Base-by-base conservation (phyloP, 2,888 invertebrate genomes). In the Melieria picta region DNA sequence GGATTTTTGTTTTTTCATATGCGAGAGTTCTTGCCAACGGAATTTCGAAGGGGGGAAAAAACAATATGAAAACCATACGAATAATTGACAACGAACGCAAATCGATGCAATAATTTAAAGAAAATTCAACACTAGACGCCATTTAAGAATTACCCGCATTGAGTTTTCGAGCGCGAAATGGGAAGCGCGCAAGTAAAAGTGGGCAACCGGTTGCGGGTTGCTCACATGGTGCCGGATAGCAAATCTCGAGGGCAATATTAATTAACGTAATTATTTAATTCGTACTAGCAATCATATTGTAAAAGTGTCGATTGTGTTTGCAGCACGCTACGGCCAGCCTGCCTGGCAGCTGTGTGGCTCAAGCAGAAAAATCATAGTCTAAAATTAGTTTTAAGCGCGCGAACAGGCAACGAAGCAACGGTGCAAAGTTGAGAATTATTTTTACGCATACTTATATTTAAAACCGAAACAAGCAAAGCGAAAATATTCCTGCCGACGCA, bases 171-270 rank as follows among this genome's bases (percentile, higher is more conserved):
- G 60, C 48, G 42, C 43, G 43, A 66, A 56, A 52, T 61, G 30
- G 30, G 48, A 67, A 62, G 65, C 69, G 50, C 64, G 46, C 62
- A 65, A 67, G 46, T 50, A 13, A 71, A 72, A 68, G 42, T 63
- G 48, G n/a, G 52, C 55, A 52, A 48, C n/a, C 45, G 56, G 62
- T 13, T 50, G 52, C 52, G 56, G 57, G 50, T 66, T 69, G 78
- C 74, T 75, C 77, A 77, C 73, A 80, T 79, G 79, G 80, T 80
- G 79, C 80, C 79, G 80, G 77, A 79, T 76, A 78, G 77, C 75
- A 74, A 73, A 75, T 76, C 76, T 77, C 76, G 77, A 78, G 75
- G 79, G 77, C 79, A 79, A 79, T 80, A 79, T 79, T 78, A 56
- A 43, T 43, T 60, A 67, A 60, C 16, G 46, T 65, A 57, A 48